Percentiles rank a stretch among this genome's conserved stretches.
These are phyloP conservation scores for Cremastinae sp. DNA, from an alignment of 2,888 invertebrate genomes.

Conservation along the genomic window DNA sequence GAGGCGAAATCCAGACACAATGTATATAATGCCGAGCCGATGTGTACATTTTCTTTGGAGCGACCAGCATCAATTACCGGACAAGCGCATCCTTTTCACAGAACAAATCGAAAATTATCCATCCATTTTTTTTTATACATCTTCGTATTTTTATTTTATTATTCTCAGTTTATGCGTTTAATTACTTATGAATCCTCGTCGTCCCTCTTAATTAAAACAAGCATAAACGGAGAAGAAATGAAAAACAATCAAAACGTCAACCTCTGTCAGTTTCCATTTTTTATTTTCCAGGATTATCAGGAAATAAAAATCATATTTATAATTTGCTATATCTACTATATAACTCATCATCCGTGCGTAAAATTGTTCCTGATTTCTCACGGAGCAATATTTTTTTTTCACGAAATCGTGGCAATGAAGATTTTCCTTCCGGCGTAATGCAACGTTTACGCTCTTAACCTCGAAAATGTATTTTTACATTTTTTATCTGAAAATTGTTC, in stretches of 20 bases:
- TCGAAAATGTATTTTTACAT: not conserved
- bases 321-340: no score
- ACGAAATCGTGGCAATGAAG: not conserved
- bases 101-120: not conserved
- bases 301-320: not conserved
- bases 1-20: slow-evolving; percentile 6
- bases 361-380: no score
- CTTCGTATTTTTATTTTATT: no score
- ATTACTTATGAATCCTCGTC: no score
- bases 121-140: not conserved
- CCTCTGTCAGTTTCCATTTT: no score
- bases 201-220: no score
- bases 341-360: no score
- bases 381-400: not conserved
- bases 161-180: no score
- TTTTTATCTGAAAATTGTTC: no score
- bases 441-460: slow-evolving; percentile 1
- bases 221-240: no score
- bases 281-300: not conserved
- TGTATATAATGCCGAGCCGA: slow-evolving; percentile 14
- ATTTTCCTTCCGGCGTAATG: slow-evolving; percentile 21
- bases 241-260: not conserved
- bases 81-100: not conserved
- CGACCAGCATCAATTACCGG: not conserved
- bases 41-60: not conserved